A percentile compares a stretch with the other conserved stretches of the same genome.
These are phyloP conservation scores for Chloropsis hardwickii DNA, from an alignment of 2,113 vertebrate species.

Conservation along the genomic window DNA sequence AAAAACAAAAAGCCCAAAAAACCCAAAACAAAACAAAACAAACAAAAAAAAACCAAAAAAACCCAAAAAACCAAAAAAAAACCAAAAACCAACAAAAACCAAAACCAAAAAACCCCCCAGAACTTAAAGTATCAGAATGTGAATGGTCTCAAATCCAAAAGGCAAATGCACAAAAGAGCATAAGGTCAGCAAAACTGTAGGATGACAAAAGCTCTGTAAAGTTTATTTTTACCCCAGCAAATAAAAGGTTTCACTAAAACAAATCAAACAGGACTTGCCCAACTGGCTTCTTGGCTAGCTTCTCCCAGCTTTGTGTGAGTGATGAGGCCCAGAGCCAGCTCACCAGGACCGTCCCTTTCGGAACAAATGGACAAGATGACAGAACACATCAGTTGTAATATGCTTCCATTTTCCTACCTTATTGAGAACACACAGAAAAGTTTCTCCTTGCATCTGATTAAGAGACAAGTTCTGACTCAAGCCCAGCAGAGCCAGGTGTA, in stretches of 20 bases:
- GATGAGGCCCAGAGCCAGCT: background rate
- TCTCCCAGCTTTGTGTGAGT: background rate
- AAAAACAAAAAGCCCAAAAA: no score
- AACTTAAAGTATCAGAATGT: background rate
- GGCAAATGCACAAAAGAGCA: background rate
- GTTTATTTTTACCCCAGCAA: background rate
- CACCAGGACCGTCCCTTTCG: accelerated
- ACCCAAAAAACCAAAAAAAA: no score
- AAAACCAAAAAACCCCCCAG: no score
- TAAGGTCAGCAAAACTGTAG: background rate
- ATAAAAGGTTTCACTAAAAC: background rate
- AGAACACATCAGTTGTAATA: background rate
- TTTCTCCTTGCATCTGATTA: background rate
- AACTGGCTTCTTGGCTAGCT: background rate
- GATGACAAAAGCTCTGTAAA: background rate
- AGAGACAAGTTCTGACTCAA: background rate
- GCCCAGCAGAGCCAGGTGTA: background rate
- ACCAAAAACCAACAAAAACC: no score
- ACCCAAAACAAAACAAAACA: no score
- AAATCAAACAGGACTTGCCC: background rate
- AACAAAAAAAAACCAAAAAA: no score
- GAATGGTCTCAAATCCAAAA: background rate
- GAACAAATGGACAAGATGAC: background rate
- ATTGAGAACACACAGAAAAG: background rate
- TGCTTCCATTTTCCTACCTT: background rate